Conservation (phyloP, 2,888 invertebrate genomes). For the Cryptus armator region DNA sequence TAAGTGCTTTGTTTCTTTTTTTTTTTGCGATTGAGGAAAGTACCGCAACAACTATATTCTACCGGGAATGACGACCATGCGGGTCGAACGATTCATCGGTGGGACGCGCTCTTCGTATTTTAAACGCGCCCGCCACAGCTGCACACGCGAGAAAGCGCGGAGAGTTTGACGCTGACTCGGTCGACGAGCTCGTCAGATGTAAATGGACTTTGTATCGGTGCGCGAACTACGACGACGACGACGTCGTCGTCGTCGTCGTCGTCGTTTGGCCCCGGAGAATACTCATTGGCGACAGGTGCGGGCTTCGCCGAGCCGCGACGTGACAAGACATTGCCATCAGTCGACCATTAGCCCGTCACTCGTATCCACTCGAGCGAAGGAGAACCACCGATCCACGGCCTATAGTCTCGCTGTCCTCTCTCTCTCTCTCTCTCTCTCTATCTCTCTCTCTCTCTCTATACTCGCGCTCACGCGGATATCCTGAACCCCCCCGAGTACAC, state of each 20-base stretch:
- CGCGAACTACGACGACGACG: slow-evolving; percentile 41
- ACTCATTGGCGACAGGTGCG: slow-evolving; percentile 81
- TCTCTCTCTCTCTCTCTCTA: slow-evolving; percentile 64
- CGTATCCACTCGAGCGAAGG: slow-evolving; percentile 70
- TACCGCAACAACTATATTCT: slow-evolving; percentile 9
- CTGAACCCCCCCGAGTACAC: slow-evolving; percentile 54
- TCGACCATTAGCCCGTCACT: slow-evolving; percentile 81
- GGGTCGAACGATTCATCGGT: slow-evolving; percentile 42
- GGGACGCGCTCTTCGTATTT: slow-evolving; percentile 2
- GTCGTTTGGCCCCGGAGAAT: slow-evolving; percentile 68
- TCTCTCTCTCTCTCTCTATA: slow-evolving; percentile 59
- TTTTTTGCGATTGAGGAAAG: slow-evolving; percentile 28
- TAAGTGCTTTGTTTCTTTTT: background rate
- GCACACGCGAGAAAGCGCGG: slow-evolving; percentile 49
- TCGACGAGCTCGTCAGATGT: slow-evolving; percentile 53
- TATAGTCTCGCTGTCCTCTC: slow-evolving; percentile 40
- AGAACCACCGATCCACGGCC: slow-evolving; percentile 60
- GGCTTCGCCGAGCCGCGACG: slow-evolving; percentile 82
- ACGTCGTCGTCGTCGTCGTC: slow-evolving; percentile 38
- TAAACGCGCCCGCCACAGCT: slow-evolving; percentile 36
- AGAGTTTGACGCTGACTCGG: slow-evolving; percentile 56
- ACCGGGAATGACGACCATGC: slow-evolving; percentile 34
- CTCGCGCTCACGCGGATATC: slow-evolving; percentile 65
- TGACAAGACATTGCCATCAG: slow-evolving; percentile 85
- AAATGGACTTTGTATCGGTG: slow-evolving; percentile 67